Percentiles rank a stretch among this genome's conserved stretches.
Conservation (phyloP, 2,113 vertebrate genomes). For the Trinectes maculatus region DNA sequence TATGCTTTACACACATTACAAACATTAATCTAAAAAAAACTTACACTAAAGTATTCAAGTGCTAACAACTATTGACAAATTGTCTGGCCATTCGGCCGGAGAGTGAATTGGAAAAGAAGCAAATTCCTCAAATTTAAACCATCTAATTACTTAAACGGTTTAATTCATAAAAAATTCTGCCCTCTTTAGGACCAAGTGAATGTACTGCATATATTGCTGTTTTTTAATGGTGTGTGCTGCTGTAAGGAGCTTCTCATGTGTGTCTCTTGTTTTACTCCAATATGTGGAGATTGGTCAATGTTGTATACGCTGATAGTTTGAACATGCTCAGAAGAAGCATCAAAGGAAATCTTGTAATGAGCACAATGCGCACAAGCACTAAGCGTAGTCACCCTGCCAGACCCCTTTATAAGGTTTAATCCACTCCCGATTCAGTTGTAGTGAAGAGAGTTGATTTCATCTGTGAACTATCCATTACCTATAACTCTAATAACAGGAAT, state of each 20-base stretch:
- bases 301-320: slow-evolving; percentile 1
- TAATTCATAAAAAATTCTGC: too few species aligned
- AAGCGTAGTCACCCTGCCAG: slow-evolving; percentile 7
- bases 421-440: slow-evolving; percentile 22
- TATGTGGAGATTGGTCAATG: slow-evolving; percentile 6
- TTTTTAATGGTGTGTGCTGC: not conserved
- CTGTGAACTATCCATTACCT: slow-evolving; percentile 19
- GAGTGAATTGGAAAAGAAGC: too few species aligned
- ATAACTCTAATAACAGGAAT: not conserved
- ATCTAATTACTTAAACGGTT: too few species aligned
- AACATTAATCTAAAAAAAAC: not conserved
- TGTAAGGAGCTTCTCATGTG: not conserved
- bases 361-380: not conserved
- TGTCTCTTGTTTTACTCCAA: not conserved
- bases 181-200: not conserved
- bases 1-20: not conserved
- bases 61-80: slow-evolving; percentile 2
- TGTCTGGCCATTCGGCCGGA: slow-evolving; percentile 10
- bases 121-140: too few species aligned
- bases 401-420: slow-evolving; percentile 24
- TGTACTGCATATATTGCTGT: not conserved
- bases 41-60: slow-evolving; percentile 5
- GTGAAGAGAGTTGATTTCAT: slow-evolving; percentile 40
- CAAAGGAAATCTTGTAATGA: slow-evolving; percentile 42
- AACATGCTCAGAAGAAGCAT: slow-evolving; percentile 25